Evolutionary conservation across 2,113 vertebrate genomes (phyloP), one percentile per base, ranked within the genome.

Genomic region (Gallinago jamesoni): DNA sequence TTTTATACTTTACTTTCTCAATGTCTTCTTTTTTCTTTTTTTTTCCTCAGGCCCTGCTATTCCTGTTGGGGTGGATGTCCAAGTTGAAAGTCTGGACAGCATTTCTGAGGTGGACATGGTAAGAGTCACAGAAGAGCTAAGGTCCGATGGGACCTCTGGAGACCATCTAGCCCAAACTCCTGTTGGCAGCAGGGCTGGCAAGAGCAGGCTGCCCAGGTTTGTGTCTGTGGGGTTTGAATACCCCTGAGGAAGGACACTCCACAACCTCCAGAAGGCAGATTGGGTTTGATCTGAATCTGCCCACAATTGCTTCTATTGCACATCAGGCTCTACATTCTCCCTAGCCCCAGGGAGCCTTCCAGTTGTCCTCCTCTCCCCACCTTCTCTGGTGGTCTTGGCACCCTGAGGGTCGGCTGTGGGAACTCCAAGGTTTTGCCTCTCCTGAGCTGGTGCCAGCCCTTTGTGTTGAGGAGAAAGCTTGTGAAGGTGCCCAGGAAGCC

Each of bases 101-200:
- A 99, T 99, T 98, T 99, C 99, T 15, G 99, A 99, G 90, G 99
- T 99, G 59, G 99, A 99, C 98, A 99, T 99, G 99, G 99, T 99
- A 97, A 87, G 98, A 39, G 25, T 19, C 37, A 87, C 6, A 60
- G 39, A 64, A 83, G 31, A 28, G 20, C n/a, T 83, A 53, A 55
- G 31, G 48, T 43, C 39, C 22, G 25, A 37, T 22, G 20, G 10
- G 13, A 60, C 7, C 7, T 56, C 19, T 53, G 35, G 77, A 68
- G 22, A 67, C 11, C 17, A 37, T 7, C 15, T 53, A 83, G 22
- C 12, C 22, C 37, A 77, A 89, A 70, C 6, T 5, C 25, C 28
- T 39, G 12, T n/a, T 60, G 50, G 50, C 7, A 70, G 35, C 22
- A 87, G 39, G 39, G 39, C 23, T 1, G 5, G 10, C 23, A 59